Base-by-base conservation (phyloP, 2,888 invertebrate genomes). In the Megalurothrips usitatus region DNA sequence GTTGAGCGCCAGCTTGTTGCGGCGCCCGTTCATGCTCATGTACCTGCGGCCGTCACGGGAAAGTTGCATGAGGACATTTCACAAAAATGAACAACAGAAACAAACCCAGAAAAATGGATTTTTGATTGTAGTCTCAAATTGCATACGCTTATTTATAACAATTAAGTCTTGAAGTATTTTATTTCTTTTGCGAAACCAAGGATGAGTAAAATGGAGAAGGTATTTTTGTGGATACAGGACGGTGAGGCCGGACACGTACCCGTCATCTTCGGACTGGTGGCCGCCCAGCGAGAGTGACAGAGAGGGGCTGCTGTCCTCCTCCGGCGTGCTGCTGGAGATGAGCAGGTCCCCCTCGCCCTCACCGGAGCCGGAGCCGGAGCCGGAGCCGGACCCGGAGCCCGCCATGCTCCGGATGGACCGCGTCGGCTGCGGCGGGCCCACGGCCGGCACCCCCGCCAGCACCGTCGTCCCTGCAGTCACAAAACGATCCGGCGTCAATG, bases 11-110 rank as follows among this genome's bases (percentile, higher is more conserved):
- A 93, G 92, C 88, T 92, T 93, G 84, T 93, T 91, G 48, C 92
- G 92, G 87, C 94, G 91, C 85, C 95, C 95, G 91, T 95, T 95
- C 91, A 95, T 94, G 89, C 95, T 95, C 94, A 95, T 95, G 89
- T 95, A 95, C 68, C 68, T 75, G 68, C 9, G 23, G n/a, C n/a
- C n/a, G n/a, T n/a, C n/a, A n/a, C 19, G 23, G n/a, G 3, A 68
- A 0, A 52, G 14, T n/a, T n/a, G n/a, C n/a, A n/a, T n/a, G n/a
- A n/a, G n/a, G n/a, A n/a, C 49, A 49, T 11, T 12, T 12, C 52
- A 52, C 52, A 49, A 63, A 10, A 19, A 19, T 4, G 63, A n/a
- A 2, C 52, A 49, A 11, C 14, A 9, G 49, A 49, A 14, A 11
- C 49, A 49, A 49, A 49, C 10, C 49, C 49, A 49, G n/a, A n/a